Conservation (phyloP, 1,140 invertebrate species). For the Chrysoperla carnea region DNA sequence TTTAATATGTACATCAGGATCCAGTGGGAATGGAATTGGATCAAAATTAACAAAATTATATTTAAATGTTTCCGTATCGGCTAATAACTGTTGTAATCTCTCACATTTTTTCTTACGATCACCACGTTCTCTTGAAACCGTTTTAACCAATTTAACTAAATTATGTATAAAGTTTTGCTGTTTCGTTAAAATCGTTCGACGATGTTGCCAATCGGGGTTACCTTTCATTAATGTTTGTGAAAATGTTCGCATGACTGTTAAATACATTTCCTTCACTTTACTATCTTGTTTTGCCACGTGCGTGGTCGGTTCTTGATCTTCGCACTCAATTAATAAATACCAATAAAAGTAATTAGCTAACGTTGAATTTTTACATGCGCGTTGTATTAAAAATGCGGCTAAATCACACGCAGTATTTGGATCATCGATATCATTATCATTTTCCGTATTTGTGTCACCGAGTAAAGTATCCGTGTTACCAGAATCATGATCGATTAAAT, state of each 20-base stretch:
- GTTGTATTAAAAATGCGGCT: slow-evolving; percentile 76
- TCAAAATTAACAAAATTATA: slow-evolving; percentile 87
- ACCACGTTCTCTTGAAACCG: slow-evolving; percentile 78
- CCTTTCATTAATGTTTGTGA: slow-evolving; percentile 45
- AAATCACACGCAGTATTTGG: slow-evolving; percentile 41
- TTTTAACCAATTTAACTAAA: slow-evolving; percentile 77
- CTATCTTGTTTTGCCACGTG: slow-evolving; percentile 42
- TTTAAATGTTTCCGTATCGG: slow-evolving; percentile 62
- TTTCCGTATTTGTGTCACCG: slow-evolving; percentile 53
- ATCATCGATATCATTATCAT: slow-evolving; percentile 35
- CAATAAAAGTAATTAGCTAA: slow-evolving; percentile 96
- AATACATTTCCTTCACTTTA: slow-evolving; percentile 66
- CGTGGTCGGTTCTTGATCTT: slow-evolving; percentile 48
- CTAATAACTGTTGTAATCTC: slow-evolving; percentile 62
- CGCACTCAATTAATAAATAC: slow-evolving; percentile 89
- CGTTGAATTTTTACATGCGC: slow-evolving; percentile 74
- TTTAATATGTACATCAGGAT: slow-evolving; percentile 78
- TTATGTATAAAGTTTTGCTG: slow-evolving; percentile 86
- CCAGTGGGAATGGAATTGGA: slow-evolving; percentile 81
- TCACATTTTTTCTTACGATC: slow-evolving; percentile 87
- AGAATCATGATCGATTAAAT: slow-evolving; percentile 13
- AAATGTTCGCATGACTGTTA: slow-evolving; percentile 77
- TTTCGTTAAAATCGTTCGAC: slow-evolving; percentile 49
- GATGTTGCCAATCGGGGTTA: slow-evolving; percentile 46
- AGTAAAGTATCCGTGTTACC: slow-evolving; percentile 25